Conservation (phyloP, 2,113 vertebrate species). For the Atlantisia rogersi region DNA sequence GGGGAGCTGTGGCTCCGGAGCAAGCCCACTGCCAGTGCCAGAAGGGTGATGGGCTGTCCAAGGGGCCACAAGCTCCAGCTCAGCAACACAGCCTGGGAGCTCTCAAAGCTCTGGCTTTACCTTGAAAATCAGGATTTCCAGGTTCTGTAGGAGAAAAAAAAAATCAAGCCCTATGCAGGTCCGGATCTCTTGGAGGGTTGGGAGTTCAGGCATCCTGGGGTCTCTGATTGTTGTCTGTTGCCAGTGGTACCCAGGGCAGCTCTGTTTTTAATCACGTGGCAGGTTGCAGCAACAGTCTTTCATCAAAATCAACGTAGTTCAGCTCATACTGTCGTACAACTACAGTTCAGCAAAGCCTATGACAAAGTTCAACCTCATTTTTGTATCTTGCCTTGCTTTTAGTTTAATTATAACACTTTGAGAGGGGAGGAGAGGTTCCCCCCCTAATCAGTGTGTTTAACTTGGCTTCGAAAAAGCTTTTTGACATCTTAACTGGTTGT, state of each 20-base stretch:
- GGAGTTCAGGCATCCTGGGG: not conserved
- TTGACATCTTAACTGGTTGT: not conserved
- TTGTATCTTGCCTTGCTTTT: not conserved
- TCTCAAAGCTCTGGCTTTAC: not conserved
- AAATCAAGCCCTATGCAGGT: not conserved
- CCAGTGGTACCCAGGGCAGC: not conserved
- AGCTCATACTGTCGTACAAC: rapidly evolving
- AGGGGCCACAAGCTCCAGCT: not conserved
- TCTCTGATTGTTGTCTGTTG: not conserved
- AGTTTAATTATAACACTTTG: not conserved
- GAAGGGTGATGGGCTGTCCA: rapidly evolving
- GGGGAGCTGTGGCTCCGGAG: not conserved
- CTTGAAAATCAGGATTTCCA: not conserved
- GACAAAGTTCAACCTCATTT: not conserved
- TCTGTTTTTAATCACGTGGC: not conserved
- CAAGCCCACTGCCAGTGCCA: not conserved
- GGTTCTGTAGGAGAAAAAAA: not conserved
- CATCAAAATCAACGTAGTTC: not conserved
- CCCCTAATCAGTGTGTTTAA: not conserved
- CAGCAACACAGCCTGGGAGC: not conserved
- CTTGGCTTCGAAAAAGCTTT: not conserved
- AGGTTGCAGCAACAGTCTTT: not conserved
- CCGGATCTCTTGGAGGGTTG: not conserved
- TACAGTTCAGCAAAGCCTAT: not conserved
- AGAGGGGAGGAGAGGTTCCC: not conserved